phyloP scores from a whole-genome alignment of 1,140 invertebrate genomes.

The Diorhabda carinulata region DNA sequence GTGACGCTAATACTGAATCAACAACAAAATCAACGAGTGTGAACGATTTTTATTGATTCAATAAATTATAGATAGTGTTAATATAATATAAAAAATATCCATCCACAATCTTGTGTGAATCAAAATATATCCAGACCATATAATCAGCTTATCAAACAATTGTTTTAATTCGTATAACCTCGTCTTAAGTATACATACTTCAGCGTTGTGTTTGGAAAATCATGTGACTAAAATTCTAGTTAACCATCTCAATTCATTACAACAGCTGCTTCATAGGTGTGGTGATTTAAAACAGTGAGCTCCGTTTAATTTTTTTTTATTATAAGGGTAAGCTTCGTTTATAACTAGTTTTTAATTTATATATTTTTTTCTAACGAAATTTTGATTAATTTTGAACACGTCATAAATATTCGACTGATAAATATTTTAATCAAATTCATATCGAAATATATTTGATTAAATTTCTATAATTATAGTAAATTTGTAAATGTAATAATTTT shows the following conservation, averaged over 20 bases:
- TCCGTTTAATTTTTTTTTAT: neutral
- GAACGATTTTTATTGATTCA: neutral
- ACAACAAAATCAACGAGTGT: neutral
- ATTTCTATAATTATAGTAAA: neutral
- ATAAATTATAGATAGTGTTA: neutral
- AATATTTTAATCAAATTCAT: too few relatives aligned
- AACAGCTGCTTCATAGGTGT: neutral
- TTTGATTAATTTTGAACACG: neutral
- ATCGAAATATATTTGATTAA: neutral
- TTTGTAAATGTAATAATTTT: neutral
- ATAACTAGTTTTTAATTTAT: neutral
- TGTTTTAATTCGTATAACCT: slow-evolving; percentile 2
- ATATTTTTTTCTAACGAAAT: neutral
- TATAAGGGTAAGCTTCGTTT: neutral
- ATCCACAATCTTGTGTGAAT: neutral
- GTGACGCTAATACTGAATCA: neutral
- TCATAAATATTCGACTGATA: too few relatives aligned
- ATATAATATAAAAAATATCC: neutral
- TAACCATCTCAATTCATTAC: neutral
- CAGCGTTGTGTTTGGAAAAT: neutral
- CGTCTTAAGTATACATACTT: neutral
- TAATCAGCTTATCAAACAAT: slow-evolving; percentile 1
- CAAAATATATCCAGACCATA: neutral
- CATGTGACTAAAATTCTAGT: neutral
- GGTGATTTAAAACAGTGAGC: neutral